Conservation (phyloP, 2,888 invertebrate species). For the Globia sparganii region DNA sequence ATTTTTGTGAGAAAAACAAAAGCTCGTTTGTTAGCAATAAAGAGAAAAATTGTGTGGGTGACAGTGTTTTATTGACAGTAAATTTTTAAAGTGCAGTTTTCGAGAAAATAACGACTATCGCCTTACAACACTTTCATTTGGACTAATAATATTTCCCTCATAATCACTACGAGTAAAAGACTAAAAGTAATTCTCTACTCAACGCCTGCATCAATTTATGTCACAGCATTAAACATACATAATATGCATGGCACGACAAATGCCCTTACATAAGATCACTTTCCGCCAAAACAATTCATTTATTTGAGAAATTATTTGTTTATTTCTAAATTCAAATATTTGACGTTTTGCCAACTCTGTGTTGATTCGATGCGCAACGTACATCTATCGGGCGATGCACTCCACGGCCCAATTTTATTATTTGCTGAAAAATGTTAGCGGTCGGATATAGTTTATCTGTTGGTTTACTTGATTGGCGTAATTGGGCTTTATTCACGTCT, state of each 20-base stretch:
- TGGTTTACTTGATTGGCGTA: slow-evolving; percentile 53
- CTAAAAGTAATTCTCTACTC: background rate
- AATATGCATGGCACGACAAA: slow-evolving; percentile 28
- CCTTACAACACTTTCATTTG: background rate
- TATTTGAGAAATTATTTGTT: slow-evolving; percentile 66
- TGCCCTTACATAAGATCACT: slow-evolving; percentile 52
- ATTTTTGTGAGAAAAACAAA: slow-evolving; percentile 13
- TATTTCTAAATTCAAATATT: slow-evolving; percentile 69
- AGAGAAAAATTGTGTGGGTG: background rate
- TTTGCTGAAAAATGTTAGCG: slow-evolving; percentile 57
- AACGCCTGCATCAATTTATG: slow-evolving; percentile 11
- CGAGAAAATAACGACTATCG: background rate
- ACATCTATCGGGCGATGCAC: slow-evolving; percentile 78
- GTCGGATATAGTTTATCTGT: slow-evolving; percentile 59
- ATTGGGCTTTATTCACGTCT: slow-evolving; percentile 36
- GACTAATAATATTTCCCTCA: background rate
- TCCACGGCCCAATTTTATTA: slow-evolving; percentile 72
- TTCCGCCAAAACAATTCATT: slow-evolving; percentile 65
- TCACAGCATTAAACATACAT: background rate
- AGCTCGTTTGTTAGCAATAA: slow-evolving; percentile 11
- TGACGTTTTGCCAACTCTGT: slow-evolving; percentile 69
- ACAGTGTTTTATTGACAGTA: slow-evolving; percentile 5
- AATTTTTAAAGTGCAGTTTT: slow-evolving; percentile 1
- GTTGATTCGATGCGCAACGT: slow-evolving; percentile 62
- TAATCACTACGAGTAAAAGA: background rate